Percentiles rank a stretch among this genome's conserved stretches.
These are phyloP conservation scores for Hermaeophaga mercurialis DNA, from an alignment of 2,888 invertebrate genomes.

Conservation along the genomic window DNA sequence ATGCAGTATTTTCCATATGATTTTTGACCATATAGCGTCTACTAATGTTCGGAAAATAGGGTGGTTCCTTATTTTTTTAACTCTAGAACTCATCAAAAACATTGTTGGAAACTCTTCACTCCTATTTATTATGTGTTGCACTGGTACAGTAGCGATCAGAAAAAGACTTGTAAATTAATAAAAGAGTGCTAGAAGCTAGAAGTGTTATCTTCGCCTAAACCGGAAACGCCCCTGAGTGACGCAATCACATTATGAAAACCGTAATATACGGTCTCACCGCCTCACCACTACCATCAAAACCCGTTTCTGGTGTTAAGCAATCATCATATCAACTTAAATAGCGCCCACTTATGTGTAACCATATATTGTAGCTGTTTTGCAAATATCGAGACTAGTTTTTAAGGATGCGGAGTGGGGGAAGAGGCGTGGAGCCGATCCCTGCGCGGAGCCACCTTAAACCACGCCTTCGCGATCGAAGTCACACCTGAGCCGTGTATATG, in stretches of 20 bases:
- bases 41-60: no score
- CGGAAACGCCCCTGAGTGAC: constrained; percentile 26
- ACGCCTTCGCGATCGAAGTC: constrained; percentile 55
- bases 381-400: constrained; percentile 47
- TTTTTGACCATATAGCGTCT: no score
- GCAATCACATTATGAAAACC: constrained; percentile 28
- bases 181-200: no score
- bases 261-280: constrained; percentile 21
- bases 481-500: constrained; percentile 54
- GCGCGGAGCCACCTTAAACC: constrained; percentile 53
- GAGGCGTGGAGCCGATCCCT: constrained; percentile 51
- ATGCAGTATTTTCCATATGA: no score
- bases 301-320: constrained; percentile 29
- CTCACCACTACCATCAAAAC: constrained; percentile 26
- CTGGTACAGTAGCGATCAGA: no score
- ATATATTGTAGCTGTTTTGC: constrained; percentile 37
- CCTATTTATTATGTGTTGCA: no score
- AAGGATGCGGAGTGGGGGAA: constrained; percentile 47
- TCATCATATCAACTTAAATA: constrained; percentile 30
- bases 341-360: constrained; percentile 30
- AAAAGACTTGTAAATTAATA: no score
- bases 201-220: background rate
- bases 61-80: no score
- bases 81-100: no score
- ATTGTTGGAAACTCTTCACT: no score